Percentiles rank a stretch among this genome's conserved stretches.
Evolutionary conservation across 2,113 vertebrate genomes (phyloP).

Genomic region (Spheniscus mendiculus): DNA sequence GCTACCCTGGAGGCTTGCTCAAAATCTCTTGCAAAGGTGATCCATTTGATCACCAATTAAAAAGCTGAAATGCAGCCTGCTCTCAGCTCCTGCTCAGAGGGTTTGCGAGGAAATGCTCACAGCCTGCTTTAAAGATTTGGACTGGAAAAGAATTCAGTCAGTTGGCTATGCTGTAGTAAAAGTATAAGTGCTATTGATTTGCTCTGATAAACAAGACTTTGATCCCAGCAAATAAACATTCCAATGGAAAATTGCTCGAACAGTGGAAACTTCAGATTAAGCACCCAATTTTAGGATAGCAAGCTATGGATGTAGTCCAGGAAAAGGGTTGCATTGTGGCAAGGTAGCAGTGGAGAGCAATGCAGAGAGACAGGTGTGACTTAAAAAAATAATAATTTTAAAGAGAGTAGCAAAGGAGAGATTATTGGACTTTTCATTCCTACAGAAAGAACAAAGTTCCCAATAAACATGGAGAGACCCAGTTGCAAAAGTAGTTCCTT

Average conservation of each 20-base stretch:
- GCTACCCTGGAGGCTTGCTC: neutral
- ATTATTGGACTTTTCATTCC: neutral
- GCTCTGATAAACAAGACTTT: neutral
- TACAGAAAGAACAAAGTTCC: neutral
- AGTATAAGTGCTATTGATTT: neutral
- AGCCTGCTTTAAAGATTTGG: neutral
- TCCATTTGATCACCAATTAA: neutral
- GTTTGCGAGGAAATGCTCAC: neutral
- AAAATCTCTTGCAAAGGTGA: neutral
- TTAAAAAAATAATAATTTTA: neutral
- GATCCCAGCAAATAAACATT: neutral
- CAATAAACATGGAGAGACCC: neutral
- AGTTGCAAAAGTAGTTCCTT: neutral
- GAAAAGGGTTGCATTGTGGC: neutral
- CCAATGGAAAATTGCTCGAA: slow-evolving; percentile 4
- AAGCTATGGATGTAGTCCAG: neutral
- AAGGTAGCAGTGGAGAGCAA: neutral
- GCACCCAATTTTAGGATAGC: neutral
- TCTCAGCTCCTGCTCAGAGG: neutral
- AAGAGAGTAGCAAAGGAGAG: neutral
- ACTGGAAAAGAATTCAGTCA: neutral
- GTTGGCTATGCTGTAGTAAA: neutral
- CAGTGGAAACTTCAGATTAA: neutral
- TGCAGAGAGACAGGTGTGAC: neutral
- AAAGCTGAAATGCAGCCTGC: neutral